Base-by-base conservation (phyloP, 2,113 vertebrate species). In the Ochotona curzoniae region DNA sequence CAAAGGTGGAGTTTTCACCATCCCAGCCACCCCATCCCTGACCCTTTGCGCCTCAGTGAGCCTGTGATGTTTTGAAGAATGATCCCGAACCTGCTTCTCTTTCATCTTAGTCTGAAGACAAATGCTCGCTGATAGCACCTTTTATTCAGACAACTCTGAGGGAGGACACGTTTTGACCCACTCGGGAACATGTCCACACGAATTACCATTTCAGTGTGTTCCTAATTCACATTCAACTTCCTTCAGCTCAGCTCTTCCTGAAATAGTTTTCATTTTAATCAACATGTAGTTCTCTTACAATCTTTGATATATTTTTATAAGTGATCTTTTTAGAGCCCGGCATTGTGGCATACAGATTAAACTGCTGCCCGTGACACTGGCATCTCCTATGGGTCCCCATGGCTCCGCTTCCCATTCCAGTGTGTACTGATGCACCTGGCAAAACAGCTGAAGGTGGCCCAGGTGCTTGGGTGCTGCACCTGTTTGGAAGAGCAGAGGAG, bases 221-320 rank as follows among this genome's bases (percentile, higher is more conserved):
- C 3, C 20, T 79, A 32, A 60, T 28, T 85, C 54, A 10, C n/a
- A 10, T 38, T 81, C 61, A 47, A 4, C 38, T 51, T 51, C 9
- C n/a, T 21, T 83, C 54, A 73, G 30, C 9, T 69, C 26, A 76
- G 80, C 54, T 60, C 35, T 79, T 44, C 6, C 38, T 44, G 54
- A 74, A 71, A 12, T 54, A 35, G 75, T 86, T 92, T 71, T 49
- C 44, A 66, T 63, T 93, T 91, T 66, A 79, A 38, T 79, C 57
- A 61, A 66, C 38, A 0, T 70, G 10, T 49, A 23, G 13, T 74
- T 94, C 91, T 89, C 25, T 75, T 85, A 47, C 17, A 78, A 17
- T 89, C 38, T 44, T 95, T 89, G 74, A 63, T 14, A 18, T 57
- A 23, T 61, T 44, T 64, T 78, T 89, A 20, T 21, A 69, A 47